Evolutionary conservation across 2,888 invertebrate species (phyloP).

Genomic region (Heliconius charithonia): DNA sequence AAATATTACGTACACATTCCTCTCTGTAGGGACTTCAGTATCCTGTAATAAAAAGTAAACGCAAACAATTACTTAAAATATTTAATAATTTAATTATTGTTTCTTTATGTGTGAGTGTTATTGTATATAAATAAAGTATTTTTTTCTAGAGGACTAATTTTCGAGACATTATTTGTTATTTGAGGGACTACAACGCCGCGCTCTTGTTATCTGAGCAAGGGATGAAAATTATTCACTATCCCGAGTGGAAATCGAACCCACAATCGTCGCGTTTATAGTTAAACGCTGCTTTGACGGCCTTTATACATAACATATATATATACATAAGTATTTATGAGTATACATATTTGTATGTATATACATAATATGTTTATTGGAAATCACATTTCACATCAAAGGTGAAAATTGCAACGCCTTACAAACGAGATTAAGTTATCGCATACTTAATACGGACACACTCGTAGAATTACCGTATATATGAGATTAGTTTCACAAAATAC

Average conservation of each 20-base stretch:
- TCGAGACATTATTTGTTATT: not conserved
- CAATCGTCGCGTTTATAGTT: too few species aligned
- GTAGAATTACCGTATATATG: slow-evolving; percentile 30
- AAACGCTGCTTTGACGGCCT: too few species aligned
- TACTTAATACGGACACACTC: not conserved
- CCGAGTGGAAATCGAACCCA: too few species aligned
- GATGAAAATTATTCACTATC: too few species aligned
- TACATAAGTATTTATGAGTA: too few species aligned
- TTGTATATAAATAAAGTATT: too few species aligned
- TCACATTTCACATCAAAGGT: not conserved
- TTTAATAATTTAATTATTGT: slow-evolving; percentile 11
- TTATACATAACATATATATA: not conserved
- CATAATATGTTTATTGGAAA: not conserved
- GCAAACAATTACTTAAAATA: not conserved
- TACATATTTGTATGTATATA: too few species aligned
- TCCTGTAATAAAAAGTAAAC: not conserved
- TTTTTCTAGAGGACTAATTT: not conserved
- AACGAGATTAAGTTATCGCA: not conserved
- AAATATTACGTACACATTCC: not conserved
- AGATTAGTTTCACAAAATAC: slow-evolving; percentile 16
- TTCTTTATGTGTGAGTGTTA: not conserved
- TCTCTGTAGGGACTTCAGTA: not conserved
- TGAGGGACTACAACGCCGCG: not conserved
- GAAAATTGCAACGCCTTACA: not conserved
- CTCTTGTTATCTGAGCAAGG: not conserved